A percentile compares a stretch with the other conserved stretches of the same genome.
Conservation (phyloP, 2,797 vertebrate species). For the Macrochelys suwanniensis region DNA sequence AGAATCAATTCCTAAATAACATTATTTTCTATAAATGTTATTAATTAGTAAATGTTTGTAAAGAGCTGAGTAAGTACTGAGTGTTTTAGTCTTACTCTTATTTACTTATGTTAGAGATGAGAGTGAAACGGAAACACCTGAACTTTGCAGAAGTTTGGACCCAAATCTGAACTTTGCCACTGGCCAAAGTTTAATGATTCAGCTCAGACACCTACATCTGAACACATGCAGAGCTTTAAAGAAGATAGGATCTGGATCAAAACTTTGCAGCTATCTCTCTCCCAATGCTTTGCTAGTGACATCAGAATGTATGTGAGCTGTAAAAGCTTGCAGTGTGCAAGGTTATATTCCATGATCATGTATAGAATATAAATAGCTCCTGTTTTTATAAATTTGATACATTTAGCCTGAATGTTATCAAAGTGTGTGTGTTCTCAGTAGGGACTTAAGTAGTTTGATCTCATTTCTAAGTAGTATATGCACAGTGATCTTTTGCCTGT, state of each 20-base stretch:
- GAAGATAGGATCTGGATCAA: slow-evolving; percentile 4
- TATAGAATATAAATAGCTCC: background rate
- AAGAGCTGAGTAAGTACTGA: background rate
- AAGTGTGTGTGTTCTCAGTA: background rate
- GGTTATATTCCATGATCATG: slow-evolving; percentile 31
- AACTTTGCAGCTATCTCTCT: slow-evolving; percentile 42
- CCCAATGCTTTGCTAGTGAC: slow-evolving; percentile 25
- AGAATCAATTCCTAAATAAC: background rate
- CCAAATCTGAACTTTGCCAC: background rate
- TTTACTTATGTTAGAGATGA: background rate
- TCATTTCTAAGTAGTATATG: background rate
- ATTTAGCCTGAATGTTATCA: background rate
- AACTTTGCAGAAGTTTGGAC: background rate
- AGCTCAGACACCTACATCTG: background rate
- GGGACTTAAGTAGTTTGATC: background rate
- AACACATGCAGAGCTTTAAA: slow-evolving; percentile 15
- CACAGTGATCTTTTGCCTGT: background rate
- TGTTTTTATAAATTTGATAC: background rate
- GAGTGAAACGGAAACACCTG: fast-evolving
- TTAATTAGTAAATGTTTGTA: too few species aligned
- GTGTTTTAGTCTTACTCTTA: background rate
- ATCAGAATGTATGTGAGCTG: slow-evolving; percentile 41
- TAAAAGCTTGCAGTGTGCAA: background rate
- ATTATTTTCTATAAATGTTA: background rate
- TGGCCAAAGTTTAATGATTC: background rate